Conservation (phyloP, 2,113 vertebrate genomes). For the Vulpes vulpes region DNA sequence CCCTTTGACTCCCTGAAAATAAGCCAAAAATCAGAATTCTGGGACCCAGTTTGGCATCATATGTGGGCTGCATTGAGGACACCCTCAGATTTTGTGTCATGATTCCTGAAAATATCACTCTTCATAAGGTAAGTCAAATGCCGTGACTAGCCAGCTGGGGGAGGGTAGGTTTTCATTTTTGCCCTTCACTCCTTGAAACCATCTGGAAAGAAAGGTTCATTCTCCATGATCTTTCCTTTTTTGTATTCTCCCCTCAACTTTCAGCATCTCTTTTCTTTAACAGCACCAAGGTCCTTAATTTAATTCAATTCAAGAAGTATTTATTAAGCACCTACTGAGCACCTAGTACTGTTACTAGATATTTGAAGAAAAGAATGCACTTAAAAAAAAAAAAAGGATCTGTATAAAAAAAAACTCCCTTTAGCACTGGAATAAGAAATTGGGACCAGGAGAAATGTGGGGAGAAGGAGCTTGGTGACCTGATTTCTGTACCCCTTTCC, state of each 20-base stretch:
- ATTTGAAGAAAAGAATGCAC: not conserved
- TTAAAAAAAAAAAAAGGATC: not conserved
- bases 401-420: not conserved
- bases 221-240: not conserved
- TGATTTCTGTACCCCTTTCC: not conserved
- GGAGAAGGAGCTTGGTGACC: not conserved
- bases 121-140: constrained; percentile 31
- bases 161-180: not conserved
- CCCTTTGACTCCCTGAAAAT: not conserved
- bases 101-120: constrained; percentile 30
- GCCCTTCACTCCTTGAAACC: not conserved
- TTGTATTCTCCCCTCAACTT: not conserved
- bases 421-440: not conserved
- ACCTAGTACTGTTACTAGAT: not conserved
- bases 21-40: constrained; percentile 62
- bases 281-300: not conserved
- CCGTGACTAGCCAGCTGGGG: not conserved
- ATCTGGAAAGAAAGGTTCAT: constrained; percentile 44
- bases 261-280: constrained; percentile 26
- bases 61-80: not conserved
- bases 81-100: not conserved
- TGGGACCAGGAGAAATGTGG: not conserved
- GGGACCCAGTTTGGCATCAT: not conserved
- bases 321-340: not conserved
- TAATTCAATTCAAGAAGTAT: constrained; percentile 44